Base-by-base conservation (phyloP, 2,797 vertebrate species). In the Myotis daubentonii region DNA sequence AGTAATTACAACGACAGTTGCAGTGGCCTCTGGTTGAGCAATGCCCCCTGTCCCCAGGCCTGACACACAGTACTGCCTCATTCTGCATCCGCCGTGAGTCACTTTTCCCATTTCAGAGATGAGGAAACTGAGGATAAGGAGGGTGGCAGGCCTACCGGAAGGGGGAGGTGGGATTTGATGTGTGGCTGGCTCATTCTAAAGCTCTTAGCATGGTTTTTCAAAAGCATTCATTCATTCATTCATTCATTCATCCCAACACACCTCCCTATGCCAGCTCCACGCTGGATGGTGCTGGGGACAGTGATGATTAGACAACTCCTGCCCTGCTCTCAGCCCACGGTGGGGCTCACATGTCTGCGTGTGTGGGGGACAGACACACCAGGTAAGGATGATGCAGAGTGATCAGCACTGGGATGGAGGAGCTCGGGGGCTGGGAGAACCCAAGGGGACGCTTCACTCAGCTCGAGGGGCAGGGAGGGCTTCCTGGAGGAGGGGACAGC, bases 401-500 rank as follows among this genome's bases (percentile, higher is more conserved):
- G 62, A 87, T 36, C 30, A 30, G 3, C 0, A 1, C 49, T 68
- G 70, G 36, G 30, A 16, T 4, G 11, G 71, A 51, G 71, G 47
- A 78, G 38, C 44, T 33, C 12, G 17, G 57, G 38, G 71, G 16
- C 1, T 0, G 3, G 13, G 44, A 72, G 70, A 41, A 0, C 33
- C 60, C 8, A 15, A 47, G 65, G 28, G 22, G 36, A 12, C 5
- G 10, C 11, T 36, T 57, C 22, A 16, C 25, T 55, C 62, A 74
- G 55, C 19, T n/a, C 51, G 62, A 66, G n/a, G 6, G 71, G 25
- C 33, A 28, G 16, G 49, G 76, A 36, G 44, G 55, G 23, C 68
- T 94, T 79, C 88, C 94, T 65, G 96, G 78, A 88, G 55, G 76
- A 93, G 62, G 60, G 2, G 7, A 23, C 28, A 17, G 28, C 36